phyloP scores from a whole-genome alignment of 1,140 invertebrate genomes.

The Brachionus paranguensis region DNA sequence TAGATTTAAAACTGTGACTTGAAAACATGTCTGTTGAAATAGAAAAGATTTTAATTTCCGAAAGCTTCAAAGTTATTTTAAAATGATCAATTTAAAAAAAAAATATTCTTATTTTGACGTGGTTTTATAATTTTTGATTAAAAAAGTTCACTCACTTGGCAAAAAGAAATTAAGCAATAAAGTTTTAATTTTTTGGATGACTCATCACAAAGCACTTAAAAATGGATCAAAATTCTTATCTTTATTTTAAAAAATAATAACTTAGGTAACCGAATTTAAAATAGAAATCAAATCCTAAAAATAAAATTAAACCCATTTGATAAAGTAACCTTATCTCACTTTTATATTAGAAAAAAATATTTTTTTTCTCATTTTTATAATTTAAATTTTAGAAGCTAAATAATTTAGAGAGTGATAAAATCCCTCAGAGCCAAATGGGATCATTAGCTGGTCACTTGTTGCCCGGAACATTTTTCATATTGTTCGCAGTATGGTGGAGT shows the following conservation, averaged over 20 bases:
- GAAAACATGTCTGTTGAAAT: no score
- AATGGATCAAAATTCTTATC: background rate
- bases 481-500: constrained; percentile 57
- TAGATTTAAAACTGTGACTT: no score
- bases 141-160: no score
- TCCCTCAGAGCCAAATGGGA: constrained; percentile 49
- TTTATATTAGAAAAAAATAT: background rate
- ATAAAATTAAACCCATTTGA: background rate
- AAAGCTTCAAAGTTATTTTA: no score
- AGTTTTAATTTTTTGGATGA: background rate
- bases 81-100: no score
- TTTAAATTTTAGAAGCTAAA: background rate
- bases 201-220: background rate
- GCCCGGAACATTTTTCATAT: constrained; percentile 58
- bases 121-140: no score
- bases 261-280: background rate
- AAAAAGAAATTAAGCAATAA: background rate
- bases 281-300: background rate
- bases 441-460: constrained; percentile 56
- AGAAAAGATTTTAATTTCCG: no score
- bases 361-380: background rate
- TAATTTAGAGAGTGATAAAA: background rate
- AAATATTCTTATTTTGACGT: no score
- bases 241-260: background rate
- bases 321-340: background rate